Conservation (phyloP, 2,113 vertebrate species). For the Gymnogyps californianus region DNA sequence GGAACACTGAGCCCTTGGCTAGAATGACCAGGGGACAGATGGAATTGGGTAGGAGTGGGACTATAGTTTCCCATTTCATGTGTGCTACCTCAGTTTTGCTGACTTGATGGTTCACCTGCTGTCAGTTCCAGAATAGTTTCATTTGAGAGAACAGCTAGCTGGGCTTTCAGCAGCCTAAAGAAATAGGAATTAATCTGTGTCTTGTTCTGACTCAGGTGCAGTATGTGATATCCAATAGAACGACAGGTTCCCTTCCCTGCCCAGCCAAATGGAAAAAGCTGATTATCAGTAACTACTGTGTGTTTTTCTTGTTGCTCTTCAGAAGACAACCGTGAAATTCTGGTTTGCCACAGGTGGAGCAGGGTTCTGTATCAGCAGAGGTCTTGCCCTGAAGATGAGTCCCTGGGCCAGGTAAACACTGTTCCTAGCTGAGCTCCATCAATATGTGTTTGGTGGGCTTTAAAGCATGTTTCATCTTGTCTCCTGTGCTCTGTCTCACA, state of each 20-base stretch:
- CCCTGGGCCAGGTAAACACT: conserved; percentile 92
- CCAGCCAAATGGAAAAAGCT: neutral
- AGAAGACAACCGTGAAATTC: conserved; percentile 88
- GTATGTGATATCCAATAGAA: neutral
- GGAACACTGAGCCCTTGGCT: neutral
- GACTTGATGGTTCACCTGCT: neutral
- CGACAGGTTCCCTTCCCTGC: neutral
- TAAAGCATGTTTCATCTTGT: neutral
- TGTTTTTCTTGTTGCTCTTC: conserved; percentile 19
- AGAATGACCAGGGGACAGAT: neutral
- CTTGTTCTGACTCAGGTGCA: neutral
- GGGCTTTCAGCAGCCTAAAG: neutral
- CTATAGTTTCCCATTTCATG: neutral
- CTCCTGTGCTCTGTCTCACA: conserved; percentile 24
- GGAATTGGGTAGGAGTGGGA: neutral
- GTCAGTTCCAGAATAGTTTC: neutral
- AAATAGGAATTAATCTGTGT: neutral
- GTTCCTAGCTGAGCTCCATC: neutral
- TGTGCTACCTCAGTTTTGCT: neutral
- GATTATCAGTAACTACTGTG: neutral
- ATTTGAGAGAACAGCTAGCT: neutral
- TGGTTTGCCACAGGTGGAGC: conserved; percentile 98
- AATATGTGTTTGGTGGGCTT: neutral
- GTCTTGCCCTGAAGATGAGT: conserved; percentile 97
- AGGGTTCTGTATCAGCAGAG: conserved; percentile 96